Conservation (phyloP, 2,113 vertebrate species). For the Anser brachyrhynchus region DNA sequence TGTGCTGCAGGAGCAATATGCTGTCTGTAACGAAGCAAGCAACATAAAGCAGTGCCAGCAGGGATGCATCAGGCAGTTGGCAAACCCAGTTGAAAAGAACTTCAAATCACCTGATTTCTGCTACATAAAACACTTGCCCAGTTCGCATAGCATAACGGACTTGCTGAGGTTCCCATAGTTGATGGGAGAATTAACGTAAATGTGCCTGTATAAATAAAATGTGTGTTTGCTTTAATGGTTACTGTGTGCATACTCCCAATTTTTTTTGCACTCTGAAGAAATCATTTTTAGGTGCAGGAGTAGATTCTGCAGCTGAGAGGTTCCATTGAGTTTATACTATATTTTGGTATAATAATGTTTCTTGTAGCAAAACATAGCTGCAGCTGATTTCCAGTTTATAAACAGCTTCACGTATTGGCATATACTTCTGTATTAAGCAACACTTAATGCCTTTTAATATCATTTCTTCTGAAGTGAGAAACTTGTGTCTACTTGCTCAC, state of each 20-base stretch:
- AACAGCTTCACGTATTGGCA: neutral
- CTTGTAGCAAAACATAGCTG: neutral
- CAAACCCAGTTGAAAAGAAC: neutral
- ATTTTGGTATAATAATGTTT: neutral
- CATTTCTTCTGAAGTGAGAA: neutral
- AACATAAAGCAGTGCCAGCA: neutral
- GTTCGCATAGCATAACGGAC: accelerated
- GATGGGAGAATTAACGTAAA: neutral
- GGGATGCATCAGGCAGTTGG: neutral
- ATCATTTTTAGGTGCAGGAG: neutral
- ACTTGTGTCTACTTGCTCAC: neutral
- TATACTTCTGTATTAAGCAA: neutral
- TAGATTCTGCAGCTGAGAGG: neutral
- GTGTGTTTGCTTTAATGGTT: accelerated
- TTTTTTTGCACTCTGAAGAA: neutral
- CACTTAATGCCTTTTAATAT: neutral
- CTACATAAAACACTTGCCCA: accelerated
- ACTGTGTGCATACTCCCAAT: neutral
- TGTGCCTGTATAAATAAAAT: neutral
- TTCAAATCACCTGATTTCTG: neutral
- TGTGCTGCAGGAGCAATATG: neutral
- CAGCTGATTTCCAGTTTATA: neutral
- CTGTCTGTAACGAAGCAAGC: neutral
- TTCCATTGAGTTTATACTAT: neutral
- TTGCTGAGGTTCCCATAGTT: neutral